Conservation (phyloP, 2,113 vertebrate species). For the Promerops cafer region DNA sequence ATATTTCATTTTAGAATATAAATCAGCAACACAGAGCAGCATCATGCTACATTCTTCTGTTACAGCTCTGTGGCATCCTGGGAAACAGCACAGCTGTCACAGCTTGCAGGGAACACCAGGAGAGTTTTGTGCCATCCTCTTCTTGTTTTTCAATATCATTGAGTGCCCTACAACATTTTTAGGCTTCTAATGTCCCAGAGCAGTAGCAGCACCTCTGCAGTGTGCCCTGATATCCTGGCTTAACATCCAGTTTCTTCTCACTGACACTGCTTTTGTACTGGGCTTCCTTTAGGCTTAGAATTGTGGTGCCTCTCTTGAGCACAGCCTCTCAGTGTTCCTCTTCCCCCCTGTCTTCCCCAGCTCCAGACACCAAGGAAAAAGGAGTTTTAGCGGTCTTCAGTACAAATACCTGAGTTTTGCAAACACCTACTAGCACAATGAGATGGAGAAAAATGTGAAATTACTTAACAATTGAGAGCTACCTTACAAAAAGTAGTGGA, state of each 20-base stretch:
- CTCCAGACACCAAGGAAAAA: neutral
- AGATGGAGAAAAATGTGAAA: neutral
- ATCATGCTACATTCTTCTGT: neutral
- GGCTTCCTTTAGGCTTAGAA: neutral
- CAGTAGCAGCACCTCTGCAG: neutral
- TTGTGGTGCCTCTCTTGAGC: neutral
- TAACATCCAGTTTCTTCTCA: neutral
- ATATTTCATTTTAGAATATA: constrained; percentile 2
- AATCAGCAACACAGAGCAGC: neutral
- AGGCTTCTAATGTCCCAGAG: neutral
- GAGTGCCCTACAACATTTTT: neutral
- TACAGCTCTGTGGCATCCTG: neutral
- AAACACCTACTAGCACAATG: neutral
- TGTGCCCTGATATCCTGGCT: neutral
- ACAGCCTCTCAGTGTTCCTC: neutral
- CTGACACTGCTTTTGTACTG: neutral
- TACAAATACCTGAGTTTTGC: neutral
- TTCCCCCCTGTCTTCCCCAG: neutral
- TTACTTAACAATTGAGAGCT: neutral
- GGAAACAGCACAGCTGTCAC: neutral
- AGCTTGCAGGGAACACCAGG: neutral
- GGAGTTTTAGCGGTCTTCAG: neutral
- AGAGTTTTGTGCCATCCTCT: neutral
- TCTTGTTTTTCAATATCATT: neutral
- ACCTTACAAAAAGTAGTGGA: neutral